phyloP scores from a whole-genome alignment of 1,140 invertebrate genomes.

The Bombus confusus region DNA sequence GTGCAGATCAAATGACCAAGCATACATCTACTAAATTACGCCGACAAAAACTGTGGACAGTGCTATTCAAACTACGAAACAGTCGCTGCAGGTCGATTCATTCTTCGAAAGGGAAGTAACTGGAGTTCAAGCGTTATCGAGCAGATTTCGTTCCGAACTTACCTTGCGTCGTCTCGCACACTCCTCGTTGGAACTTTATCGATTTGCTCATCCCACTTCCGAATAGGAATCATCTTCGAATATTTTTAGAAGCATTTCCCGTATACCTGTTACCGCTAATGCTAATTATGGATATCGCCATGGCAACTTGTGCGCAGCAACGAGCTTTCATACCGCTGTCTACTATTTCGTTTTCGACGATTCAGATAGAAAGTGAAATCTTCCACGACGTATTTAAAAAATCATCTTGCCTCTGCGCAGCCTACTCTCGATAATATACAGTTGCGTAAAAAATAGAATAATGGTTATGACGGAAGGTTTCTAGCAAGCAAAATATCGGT shows the following conservation, averaged over 20 bases:
- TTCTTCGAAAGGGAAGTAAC: conserved; percentile 13
- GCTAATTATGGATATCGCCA: neutral
- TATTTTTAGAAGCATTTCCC: neutral
- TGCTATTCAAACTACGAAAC: conserved; percentile 28
- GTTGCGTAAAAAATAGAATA: neutral
- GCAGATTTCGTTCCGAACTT: conserved; percentile 41
- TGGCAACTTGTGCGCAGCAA: neutral
- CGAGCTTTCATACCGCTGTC: neutral
- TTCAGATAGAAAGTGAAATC: neutral
- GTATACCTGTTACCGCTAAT: too few relatives aligned
- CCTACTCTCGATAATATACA: neutral
- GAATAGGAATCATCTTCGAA: neutral
- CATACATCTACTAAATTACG: conserved; percentile 38
- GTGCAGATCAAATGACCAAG: neutral
- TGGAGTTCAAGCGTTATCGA: conserved; percentile 28
- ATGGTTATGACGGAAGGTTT: neutral
- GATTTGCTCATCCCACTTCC: neutral
- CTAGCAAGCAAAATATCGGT: neutral
- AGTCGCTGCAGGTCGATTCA: neutral
- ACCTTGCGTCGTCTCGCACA: conserved; percentile 24
- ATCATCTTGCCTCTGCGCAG: neutral
- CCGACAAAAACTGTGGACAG: conserved; percentile 41
- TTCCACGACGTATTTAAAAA: neutral
- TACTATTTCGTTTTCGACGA: neutral
- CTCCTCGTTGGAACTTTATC: neutral